Conservation (phyloP, 2,888 invertebrate species). For the Scaptomyza polygonia region DNA sequence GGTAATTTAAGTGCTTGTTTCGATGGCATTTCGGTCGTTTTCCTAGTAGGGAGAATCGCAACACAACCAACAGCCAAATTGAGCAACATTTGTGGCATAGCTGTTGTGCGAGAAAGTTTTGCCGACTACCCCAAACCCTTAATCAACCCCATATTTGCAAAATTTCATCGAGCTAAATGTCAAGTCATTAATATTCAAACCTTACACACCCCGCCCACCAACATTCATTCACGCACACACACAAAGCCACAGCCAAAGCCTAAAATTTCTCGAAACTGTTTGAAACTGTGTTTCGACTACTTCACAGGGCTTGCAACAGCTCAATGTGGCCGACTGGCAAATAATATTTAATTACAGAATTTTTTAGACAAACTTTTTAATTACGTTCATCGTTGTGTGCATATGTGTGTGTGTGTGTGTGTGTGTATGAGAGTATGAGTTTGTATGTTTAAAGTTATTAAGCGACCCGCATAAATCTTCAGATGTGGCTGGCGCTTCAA, state of each 20-base stretch:
- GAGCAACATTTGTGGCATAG: slow-evolving; percentile 74
- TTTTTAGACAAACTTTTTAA: slow-evolving; percentile 78
- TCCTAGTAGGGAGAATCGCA: slow-evolving; percentile 26
- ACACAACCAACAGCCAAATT: slow-evolving; percentile 65
- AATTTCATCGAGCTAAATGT: slow-evolving; percentile 62
- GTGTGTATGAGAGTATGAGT: slow-evolving; percentile 4
- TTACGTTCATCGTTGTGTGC: slow-evolving; percentile 50
- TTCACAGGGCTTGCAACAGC: slow-evolving; percentile 45
- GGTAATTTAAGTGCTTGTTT: slow-evolving; percentile 27
- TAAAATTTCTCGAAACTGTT: slow-evolving; percentile 30
- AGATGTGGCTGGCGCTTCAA: slow-evolving; percentile 37
- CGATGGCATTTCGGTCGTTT: slow-evolving; percentile 53
- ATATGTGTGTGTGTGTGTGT: slow-evolving; percentile 8
- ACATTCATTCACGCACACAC: background rate
- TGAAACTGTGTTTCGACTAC: slow-evolving; percentile 42
- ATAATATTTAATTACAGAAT: slow-evolving; percentile 79
- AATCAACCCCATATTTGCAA: slow-evolving; percentile 1
- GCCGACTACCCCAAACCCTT: slow-evolving; percentile 9
- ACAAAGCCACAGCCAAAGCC: background rate
- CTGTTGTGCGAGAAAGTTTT: slow-evolving; percentile 46
- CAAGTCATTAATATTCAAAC: slow-evolving; percentile 74
- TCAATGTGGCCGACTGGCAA: slow-evolving; percentile 66
- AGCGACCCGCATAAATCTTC: slow-evolving; percentile 73
- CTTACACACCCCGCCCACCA: slow-evolving; percentile 25
- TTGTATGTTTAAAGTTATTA: slow-evolving; percentile 41